A percentile compares a stretch with the other conserved stretches of the same genome.
Evolutionary conservation across 2,797 vertebrate genomes (phyloP).

Genomic region (Pangasius krempfi): DNA sequence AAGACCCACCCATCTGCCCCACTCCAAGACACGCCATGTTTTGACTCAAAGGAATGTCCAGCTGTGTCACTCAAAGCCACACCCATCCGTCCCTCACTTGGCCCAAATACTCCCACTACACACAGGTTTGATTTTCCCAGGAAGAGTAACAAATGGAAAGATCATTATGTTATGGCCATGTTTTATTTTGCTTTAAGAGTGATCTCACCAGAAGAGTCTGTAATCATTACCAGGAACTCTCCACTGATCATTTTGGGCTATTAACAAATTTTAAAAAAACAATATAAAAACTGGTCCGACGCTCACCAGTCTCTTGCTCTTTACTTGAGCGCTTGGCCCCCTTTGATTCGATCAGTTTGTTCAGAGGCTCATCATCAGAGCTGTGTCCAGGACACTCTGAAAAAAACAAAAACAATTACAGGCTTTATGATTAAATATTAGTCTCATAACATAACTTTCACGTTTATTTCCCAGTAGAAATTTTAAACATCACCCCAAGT

Average conservation of each 20-base stretch:
- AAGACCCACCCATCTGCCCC: neutral
- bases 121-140: neutral
- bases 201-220: neutral
- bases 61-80: neutral
- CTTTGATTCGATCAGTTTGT: conserved; percentile 11
- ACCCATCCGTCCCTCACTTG: neutral
- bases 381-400: conserved; percentile 17
- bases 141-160: neutral
- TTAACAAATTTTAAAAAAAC: neutral
- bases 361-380: conserved; percentile 29
- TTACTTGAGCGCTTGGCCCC: neutral
- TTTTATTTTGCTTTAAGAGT: neutral
- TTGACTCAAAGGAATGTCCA: neutral
- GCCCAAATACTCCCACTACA: neutral
- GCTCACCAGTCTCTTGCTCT: conserved; percentile 14
- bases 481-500: neutral
- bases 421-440: neutral
- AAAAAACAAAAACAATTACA: neutral
- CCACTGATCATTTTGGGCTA: neutral
- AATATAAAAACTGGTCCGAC: neutral
- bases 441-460: neutral
- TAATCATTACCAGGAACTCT: neutral
- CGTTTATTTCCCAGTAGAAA: neutral
- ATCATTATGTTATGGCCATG: neutral
- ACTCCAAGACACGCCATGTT: neutral